These are phyloP conservation scores for Bos indicus DNA, from an alignment of 2,113 vertebrate species.

Conservation along the genomic window DNA sequence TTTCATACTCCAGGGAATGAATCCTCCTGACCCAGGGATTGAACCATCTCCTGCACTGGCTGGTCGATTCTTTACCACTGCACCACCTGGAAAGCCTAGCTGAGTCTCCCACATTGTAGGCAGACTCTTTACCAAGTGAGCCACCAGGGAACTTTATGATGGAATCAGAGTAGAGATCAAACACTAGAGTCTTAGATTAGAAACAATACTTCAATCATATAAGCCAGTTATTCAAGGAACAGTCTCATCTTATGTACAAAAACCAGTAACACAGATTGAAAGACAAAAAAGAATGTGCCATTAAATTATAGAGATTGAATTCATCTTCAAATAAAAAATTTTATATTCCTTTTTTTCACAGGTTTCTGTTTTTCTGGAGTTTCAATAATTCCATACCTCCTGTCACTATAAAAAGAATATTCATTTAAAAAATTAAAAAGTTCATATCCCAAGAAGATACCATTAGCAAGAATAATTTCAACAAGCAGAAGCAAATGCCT, in stretches of 20 bases:
- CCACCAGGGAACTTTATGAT: background rate
- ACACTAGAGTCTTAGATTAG: background rate
- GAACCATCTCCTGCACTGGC: background rate
- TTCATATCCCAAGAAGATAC: background rate
- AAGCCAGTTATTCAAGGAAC: background rate
- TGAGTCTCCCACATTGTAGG: background rate
- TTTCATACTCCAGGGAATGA: background rate
- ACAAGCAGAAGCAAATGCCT: background rate
- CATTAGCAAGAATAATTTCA: background rate
- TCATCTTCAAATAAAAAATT: background rate
- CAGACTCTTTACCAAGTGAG: background rate
- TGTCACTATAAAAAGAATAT: background rate
- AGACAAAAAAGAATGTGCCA: background rate
- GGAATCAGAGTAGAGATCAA: background rate
- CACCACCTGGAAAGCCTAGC: background rate
- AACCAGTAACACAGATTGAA: background rate
- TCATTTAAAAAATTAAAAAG: background rate
- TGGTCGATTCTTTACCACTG: background rate
- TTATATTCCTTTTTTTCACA: background rate
- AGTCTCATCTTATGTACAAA: background rate
- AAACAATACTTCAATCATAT: background rate
- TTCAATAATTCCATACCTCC: background rate
- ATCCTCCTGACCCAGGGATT: background rate
- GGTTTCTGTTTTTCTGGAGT: background rate
- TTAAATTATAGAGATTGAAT: background rate